Conservation (phyloP, 1,140 invertebrate species). For the Sesamia nonagrioides region DNA sequence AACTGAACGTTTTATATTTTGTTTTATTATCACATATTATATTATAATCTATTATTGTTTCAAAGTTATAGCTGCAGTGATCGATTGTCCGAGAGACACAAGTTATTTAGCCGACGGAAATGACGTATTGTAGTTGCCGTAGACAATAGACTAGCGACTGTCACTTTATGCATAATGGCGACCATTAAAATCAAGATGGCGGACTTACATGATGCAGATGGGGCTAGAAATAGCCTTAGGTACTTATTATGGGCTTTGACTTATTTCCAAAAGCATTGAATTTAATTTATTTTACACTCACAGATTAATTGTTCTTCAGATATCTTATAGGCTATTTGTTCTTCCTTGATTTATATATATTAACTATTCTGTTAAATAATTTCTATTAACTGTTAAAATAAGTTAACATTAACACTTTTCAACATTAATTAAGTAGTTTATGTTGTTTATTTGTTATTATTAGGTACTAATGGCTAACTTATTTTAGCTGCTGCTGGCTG, state of each 20-base stretch:
- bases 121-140: conserved; percentile 19
- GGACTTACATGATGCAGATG: neutral
- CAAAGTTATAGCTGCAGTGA: neutral
- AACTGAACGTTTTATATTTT: neutral
- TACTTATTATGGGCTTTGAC: neutral
- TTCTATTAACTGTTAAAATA: too few relatives aligned
- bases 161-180: conserved; percentile 39
- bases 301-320: too few relatives aligned
- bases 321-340: too few relatives aligned
- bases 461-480: too few relatives aligned
- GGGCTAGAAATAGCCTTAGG: neutral
- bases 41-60: conserved; percentile 2
- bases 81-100: neutral
- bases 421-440: too few relatives aligned
- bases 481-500: too few relatives aligned
- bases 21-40: neutral
- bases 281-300: too few relatives aligned
- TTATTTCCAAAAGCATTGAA: neutral
- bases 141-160: conserved; percentile 36
- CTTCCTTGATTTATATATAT: too few relatives aligned
- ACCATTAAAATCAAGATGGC: conserved; percentile 37
- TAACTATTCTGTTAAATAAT: too few relatives aligned
- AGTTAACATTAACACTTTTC: too few relatives aligned
- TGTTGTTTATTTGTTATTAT: too few relatives aligned
- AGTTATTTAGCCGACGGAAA: conserved; percentile 25